Base-by-base conservation (phyloP, 2,888 invertebrate species). In the Drosophila ustulata region DNA sequence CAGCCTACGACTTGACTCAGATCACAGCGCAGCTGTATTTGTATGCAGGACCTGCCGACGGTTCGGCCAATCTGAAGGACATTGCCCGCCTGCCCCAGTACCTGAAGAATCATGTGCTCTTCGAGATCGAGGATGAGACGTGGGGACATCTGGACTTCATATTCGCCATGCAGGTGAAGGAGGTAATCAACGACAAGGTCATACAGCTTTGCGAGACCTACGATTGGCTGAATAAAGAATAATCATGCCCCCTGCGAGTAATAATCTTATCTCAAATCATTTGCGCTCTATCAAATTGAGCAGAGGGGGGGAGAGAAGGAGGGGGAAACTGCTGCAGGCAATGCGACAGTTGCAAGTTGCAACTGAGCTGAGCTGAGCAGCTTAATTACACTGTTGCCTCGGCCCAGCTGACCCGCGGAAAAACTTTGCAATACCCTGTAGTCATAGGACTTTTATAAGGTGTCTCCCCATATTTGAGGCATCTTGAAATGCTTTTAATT, bases 91-190 rank as follows among this genome's bases (percentile, higher is more conserved):
- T 90, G 46, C 80, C 80, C 2, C 65, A 55, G 0, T 46, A 75
- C 3, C 28, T 90, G 46, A 71, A 81, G 0, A 79, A 83, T 3
- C 6, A 71, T n/a, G 47, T 82, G 3, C 58, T 82, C 1, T 70
- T 89, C 26, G 74, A 83, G 51, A 82, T 91, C 3, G 78, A 82
- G 1, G 80, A 90, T 47, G 71, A 81, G 4, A 82, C 78, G 0
- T 91, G 90, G 90, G 91, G 86, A 0, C 91, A 91, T 32, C 74
- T 91, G 75, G 91, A 91, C 70, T 91, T 88, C 61, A 66, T 91
- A 39, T 91, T 90, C 66, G 91, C 91, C 5, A 28, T 39, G 3
- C 63, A 86, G 23, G 88, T 91, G 0, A 89, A 81, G 61, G 61
- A 82, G 43, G 55, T 75, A 26, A 85, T 91, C 11, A 91, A 91